Conservation (phyloP, 2,113 vertebrate species). For the Atractosteus spatula region DNA sequence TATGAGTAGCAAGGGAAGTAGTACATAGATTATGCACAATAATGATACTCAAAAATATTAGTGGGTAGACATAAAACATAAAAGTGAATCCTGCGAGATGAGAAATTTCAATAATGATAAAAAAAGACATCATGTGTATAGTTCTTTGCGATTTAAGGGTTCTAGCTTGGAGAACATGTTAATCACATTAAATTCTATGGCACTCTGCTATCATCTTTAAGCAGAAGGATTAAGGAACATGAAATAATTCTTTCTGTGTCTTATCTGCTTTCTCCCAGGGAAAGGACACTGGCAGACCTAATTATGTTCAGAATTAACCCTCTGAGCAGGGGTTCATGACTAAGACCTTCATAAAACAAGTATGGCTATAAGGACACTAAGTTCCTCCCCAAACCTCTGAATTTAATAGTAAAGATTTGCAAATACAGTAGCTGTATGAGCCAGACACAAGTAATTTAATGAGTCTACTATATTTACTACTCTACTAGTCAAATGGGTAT, state of each 20-base stretch:
- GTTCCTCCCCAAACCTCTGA: background rate
- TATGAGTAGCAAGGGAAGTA: too few relatives aligned
- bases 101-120: background rate
- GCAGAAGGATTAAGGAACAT: conserved; percentile 53
- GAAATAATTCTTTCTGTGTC: conserved; percentile 42
- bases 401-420: too few relatives aligned
- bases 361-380: conserved; percentile 39
- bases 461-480: too few relatives aligned
- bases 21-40: too few relatives aligned
- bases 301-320: conserved; percentile 58
- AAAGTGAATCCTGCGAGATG: background rate
- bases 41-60: too few relatives aligned
- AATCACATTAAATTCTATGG: conserved; percentile 50
- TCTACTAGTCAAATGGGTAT: too few relatives aligned
- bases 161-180: conserved; percentile 44
- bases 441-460: too few relatives aligned
- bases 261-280: conserved; percentile 61
- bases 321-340: conserved; percentile 44
- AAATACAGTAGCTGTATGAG: too few relatives aligned
- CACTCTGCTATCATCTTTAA: conserved; percentile 55
- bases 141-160: conserved; percentile 50
- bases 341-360: conserved; percentile 65
- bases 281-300: conserved; percentile 48
- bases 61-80: background rate
- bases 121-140: conserved; percentile 42